phyloP scores from a whole-genome alignment of 2,797 vertebrate species.

The Adrianichthys oophorus region DNA sequence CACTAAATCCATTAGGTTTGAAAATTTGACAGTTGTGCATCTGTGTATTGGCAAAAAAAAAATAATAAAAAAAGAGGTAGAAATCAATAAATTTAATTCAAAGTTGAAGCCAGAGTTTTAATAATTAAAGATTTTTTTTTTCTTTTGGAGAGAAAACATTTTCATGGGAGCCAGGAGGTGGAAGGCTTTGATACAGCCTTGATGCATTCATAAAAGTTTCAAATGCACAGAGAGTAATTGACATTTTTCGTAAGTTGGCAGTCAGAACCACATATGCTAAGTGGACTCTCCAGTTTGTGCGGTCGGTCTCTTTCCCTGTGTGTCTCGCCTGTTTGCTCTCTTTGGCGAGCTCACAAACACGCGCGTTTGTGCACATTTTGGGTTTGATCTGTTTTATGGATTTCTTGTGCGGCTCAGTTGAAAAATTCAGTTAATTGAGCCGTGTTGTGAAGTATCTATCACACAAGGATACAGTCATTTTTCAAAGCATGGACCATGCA shows the following conservation, averaged over 20 bases:
- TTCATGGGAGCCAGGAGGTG: conserved; percentile 58
- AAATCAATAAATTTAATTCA: conserved; percentile 60
- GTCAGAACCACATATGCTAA: conserved; percentile 64
- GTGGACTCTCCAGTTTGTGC: conserved; percentile 57
- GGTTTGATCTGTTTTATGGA: conserved; percentile 63
- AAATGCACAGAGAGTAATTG: conserved; percentile 71
- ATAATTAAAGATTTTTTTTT: conserved; percentile 67
- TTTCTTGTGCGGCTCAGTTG: conserved; percentile 56
- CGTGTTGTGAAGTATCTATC: conserved; percentile 59
- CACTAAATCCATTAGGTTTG: conserved; percentile 35
- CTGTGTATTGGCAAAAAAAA: conserved; percentile 2
- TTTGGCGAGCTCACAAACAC: conserved; percentile 7
- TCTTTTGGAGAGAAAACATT: conserved; percentile 63
- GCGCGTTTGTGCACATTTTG: conserved; percentile 31
- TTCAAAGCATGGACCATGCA: conserved; percentile 46
- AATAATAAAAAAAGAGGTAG: conserved; percentile 24
- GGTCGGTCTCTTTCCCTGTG: conserved; percentile 43
- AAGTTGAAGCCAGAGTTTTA: conserved; percentile 64
- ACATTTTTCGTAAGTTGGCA: conserved; percentile 77
- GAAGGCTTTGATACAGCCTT: conserved; percentile 74
- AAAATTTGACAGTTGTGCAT: conserved; percentile 41
- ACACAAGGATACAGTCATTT: conserved; percentile 59
- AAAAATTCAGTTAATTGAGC: conserved; percentile 69
- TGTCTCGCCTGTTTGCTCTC: conserved; percentile 9
- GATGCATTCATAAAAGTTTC: conserved; percentile 79